Evolutionary conservation across 2,113 vertebrate species (phyloP), one percentile per base, ranked within the genome.

Genomic region (Prolemur simus): DNA sequence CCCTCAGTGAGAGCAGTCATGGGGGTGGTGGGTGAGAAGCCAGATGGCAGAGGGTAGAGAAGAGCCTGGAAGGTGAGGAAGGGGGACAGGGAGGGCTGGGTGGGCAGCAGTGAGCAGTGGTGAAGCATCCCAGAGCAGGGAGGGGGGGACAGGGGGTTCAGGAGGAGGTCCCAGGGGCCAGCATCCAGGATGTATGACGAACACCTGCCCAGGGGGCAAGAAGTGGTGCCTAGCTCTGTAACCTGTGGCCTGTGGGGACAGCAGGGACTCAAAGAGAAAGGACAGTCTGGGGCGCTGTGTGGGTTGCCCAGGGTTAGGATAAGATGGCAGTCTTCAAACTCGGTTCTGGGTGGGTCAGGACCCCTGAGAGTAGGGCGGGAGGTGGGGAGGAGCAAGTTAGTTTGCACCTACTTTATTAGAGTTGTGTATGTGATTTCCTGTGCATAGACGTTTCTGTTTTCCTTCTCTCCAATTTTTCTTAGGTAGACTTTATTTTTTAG

Each of bases 101-200:
- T 1, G 3, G 18, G 69, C 56, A 14, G 69, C 56, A 18, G 64
- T 8, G 20, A 39, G 52, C 49, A 5, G 58, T 37, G 21, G 18
- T 17, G 11, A 68, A 45, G 64, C 34, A 9, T 39, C 37, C 37
- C 52, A 60, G 64, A 68, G 69, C 85, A 84, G 18, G 63, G 68
- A 11, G 68, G 2, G 32, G 18, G 2, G 4, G 54, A 5, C 25
- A 49, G 39, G n/a, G 2, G 34, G 17, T 12, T 34, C 4, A 0
- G 7, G 47, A 21, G 39, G n/a, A 18, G 23, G 60, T 54, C 21
- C 39, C 14, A 1, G 56, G 49, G 34, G 39, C 34, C 56, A 7
- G 54, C 0, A 58, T 34, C 27, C 47, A 49, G 63, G 87, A 56
- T 23, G 0, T 47, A 3, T 32, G 69, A 34, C 32, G 54, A 54